These are phyloP conservation scores for Myocastor coypus DNA, from an alignment of 2,113 vertebrate species.

Conservation along the genomic window DNA sequence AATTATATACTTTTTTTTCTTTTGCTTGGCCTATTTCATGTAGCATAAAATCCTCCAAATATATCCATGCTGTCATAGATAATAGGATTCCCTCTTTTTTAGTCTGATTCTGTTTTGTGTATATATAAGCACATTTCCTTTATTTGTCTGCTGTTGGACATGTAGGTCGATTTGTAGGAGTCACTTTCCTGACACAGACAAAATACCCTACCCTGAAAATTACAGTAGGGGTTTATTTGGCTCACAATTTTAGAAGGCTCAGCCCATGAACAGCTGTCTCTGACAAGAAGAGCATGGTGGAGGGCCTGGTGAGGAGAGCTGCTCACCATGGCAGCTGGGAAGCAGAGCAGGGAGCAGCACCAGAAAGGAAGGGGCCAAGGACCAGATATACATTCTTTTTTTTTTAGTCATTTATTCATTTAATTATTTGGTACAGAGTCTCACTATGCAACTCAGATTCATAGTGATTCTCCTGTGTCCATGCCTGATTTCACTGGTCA, in stretches of 20 bases:
- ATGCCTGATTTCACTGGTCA: too few species aligned
- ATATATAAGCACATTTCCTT: neutral
- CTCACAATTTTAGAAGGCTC: neutral
- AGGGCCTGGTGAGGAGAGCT: neutral
- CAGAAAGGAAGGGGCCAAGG: neutral
- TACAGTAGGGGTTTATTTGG: neutral
- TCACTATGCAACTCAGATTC: too few species aligned
- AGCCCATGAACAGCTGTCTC: neutral
- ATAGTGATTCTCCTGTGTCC: too few species aligned
- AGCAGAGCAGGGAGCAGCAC: neutral
- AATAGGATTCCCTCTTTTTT: neutral
- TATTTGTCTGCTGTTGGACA: neutral
- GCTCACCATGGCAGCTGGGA: neutral
- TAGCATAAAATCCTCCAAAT: neutral
- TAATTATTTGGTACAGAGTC: too few species aligned
- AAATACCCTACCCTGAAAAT: neutral
- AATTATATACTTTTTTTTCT: neutral
- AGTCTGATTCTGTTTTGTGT: neutral
- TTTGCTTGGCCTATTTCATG: neutral
- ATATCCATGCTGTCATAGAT: neutral
- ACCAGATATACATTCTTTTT: neutral
- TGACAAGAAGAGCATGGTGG: neutral
- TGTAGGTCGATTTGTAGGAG: neutral
- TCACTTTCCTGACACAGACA: neutral
- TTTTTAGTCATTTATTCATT: too few species aligned